Base-by-base conservation (phyloP, 1,140 invertebrate genomes). In the Limonius californicus region DNA sequence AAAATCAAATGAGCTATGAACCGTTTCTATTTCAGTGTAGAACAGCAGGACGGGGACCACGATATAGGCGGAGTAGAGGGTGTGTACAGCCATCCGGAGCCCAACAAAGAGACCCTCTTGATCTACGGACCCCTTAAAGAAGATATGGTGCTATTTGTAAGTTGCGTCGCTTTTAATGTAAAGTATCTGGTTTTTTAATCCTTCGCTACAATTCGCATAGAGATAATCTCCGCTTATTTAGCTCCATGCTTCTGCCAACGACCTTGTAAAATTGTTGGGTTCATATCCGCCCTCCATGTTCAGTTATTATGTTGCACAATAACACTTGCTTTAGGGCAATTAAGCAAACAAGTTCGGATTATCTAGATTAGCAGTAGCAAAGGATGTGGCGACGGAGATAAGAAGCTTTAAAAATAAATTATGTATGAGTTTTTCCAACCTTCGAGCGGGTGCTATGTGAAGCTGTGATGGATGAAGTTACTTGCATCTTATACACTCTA, bases 71-170 rank as follows among this genome's bases (percentile, higher is more conserved):
- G 74, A 12, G 62, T 69, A 4, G 62, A 71, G 30, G 72, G 76
- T 15, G 61, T 80, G 43, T 82, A 83, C 61, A 69, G 61, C 14
- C 77, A 80, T 65, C 72, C 77, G 12, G 76, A 78, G 66, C 64
- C 70, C 1, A 62, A 76, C 0, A 76, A 70, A 62, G 81, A 82
- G 68, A 70, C 76, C 54, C 63, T 82, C 4, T 47, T 72, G 16
- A 81, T 83, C n/a, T 75, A 74, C 47, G 80, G 80, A 3, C 81
- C 81, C 0, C 69, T 79, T 16, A 64, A 62, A 9, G 74, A 79
- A 55, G 72, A 78, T 53, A 66, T 82, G n/a, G 69, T 74, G 23
- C 61, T 76, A 56, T 75, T 67, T 63, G 75, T 76, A 73, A 73
- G 70, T 66, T 15, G 19, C 12, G 12, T n/a, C 9, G 21, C 18